phyloP scores from a whole-genome alignment of 2,113 vertebrate genomes.

The Phalacrocorax brasilianus region DNA sequence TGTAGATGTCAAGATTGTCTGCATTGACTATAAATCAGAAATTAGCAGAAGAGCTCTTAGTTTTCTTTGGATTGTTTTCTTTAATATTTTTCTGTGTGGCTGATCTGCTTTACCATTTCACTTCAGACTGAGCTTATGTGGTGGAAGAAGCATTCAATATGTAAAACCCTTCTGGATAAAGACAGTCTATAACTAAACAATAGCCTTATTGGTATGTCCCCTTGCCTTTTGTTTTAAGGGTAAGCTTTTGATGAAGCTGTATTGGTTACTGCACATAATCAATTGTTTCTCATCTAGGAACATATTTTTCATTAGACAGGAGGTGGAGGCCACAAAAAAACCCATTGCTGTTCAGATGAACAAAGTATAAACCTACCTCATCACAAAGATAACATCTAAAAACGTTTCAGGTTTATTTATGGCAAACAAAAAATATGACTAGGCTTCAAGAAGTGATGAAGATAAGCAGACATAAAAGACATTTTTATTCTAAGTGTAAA shows the following conservation, averaged over 20 bases:
- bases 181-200: neutral
- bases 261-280: constrained; percentile 27
- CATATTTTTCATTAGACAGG: constrained; percentile 56
- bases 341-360: constrained; percentile 32
- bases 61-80: neutral
- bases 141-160: neutral
- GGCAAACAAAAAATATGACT: constrained; percentile 45
- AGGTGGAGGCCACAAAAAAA: constrained; percentile 16
- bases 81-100: neutral
- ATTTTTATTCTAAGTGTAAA: constrained; percentile 71
- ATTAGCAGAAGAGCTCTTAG: neutral
- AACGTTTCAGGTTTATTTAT: constrained; percentile 52
- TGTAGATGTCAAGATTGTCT: neutral
- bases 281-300: constrained; percentile 43
- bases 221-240: constrained; percentile 47
- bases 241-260: constrained; percentile 43
- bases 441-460: constrained; percentile 69
- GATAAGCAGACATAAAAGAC: constrained; percentile 74
- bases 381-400: constrained; percentile 46
- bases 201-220: neutral
- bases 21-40: neutral
- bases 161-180: neutral
- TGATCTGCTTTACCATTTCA: neutral
- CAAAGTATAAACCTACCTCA: constrained; percentile 38
- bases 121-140: neutral